Evolutionary conservation across 2,888 invertebrate species (phyloP), one percentile per base, ranked within the genome.

Genomic region (Aporophyla nigra): DNA sequence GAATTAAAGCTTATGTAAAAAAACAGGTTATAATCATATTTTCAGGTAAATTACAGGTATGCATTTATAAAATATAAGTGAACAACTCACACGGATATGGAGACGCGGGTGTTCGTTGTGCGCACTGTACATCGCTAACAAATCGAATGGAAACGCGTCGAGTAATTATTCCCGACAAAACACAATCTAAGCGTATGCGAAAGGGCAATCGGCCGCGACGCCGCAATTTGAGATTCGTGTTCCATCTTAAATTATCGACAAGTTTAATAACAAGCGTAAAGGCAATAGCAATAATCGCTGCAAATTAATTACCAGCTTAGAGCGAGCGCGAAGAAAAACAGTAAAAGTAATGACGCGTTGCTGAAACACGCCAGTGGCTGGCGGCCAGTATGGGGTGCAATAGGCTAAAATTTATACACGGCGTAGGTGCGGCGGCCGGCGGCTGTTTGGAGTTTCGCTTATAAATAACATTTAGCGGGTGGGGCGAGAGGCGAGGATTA

Each of bases 401-500:
- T 94, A 93, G 93, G 92, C 92, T 93, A 91, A 95, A 94, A 94
- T 93, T 84, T 94, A 93, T 91, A 93, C 90, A 89, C 87, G 83
- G 84, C 88, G 91, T 90, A 90, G 91, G 91, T 90, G 91, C 89
- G 90, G 87, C 92, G 88, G 90, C 90, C 89, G 91, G 86, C 90
- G 89, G 91, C 84, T 90, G 93, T 93, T 93, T 90, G 89, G 93
- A 93, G 93, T 94, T 93, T 91, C 93, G 93, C 93, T 95, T 95
- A 95, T 96, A 96, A 96, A 96, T 96, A 96, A 96, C 95, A 95
- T 95, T 95, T 94, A 94, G 95, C 94, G 94, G 94, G 94, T 89
- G 93, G 94, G 91, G 93, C 92, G 93, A 92, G 93, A 91, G 93
- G 93, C 88, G 85, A 92, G 95, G 95, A 95, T 96, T 96, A 96